These are phyloP conservation scores for Amia ocellicauda DNA, from an alignment of 2,113 vertebrate genomes.

Conservation along the genomic window DNA sequence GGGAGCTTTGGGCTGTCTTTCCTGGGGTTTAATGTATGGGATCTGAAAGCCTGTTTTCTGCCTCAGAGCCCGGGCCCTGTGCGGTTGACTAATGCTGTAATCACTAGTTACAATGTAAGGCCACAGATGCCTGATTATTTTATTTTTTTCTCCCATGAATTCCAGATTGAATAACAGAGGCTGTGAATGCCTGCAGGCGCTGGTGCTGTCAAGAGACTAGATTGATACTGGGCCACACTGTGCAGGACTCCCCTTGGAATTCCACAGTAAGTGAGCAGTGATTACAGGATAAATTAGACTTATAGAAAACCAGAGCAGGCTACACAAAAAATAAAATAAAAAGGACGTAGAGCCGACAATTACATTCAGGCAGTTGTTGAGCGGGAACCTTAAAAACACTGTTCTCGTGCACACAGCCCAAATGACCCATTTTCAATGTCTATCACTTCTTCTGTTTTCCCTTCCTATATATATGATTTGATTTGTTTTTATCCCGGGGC, in stretches of 20 bases:
- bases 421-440: too few relatives aligned
- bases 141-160: conserved; percentile 6
- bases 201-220: conserved; percentile 29
- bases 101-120: neutral
- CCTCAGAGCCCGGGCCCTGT: conserved; percentile 20
- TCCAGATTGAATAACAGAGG: conserved; percentile 29
- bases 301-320: conserved; percentile 1
- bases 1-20: neutral
- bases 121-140: conserved; percentile 6
- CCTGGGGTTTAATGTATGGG: neutral
- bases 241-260: neutral
- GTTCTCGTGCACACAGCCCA: too few relatives aligned
- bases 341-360: neutral
- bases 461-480: too few relatives aligned
- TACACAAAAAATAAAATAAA: too few relatives aligned
- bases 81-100: conserved; percentile 22
- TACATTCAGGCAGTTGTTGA: neutral
- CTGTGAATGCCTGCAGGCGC: neutral
- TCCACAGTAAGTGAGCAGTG: neutral
- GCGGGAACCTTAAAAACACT: too few relatives aligned
- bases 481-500: too few relatives aligned
- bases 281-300: neutral
- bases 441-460: too few relatives aligned
- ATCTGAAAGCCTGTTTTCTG: too few relatives aligned
- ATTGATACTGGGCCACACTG: conserved; percentile 36